Percentiles rank a stretch among this genome's conserved stretches.
phyloP scores from a whole-genome alignment of 1,140 invertebrate species.

The Agraylea sexmaculata region DNA sequence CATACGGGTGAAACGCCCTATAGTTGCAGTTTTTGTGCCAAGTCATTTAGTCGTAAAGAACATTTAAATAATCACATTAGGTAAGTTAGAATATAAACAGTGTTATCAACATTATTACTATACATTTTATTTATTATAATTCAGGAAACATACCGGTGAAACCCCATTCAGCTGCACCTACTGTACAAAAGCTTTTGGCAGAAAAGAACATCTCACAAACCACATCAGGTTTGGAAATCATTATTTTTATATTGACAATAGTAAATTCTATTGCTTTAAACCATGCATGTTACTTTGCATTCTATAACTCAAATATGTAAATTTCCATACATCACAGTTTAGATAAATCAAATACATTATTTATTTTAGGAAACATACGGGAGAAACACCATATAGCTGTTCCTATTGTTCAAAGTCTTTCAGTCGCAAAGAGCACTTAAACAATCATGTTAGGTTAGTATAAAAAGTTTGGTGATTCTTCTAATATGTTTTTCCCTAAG shows the following conservation, averaged over 20 bases:
- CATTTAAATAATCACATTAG: constrained; percentile 59
- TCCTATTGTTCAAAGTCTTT: constrained; percentile 59
- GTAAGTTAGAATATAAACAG: constrained; percentile 3
- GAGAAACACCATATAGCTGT: constrained; percentile 61
- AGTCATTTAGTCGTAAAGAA: constrained; percentile 62
- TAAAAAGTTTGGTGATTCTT: neutral
- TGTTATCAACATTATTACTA: neutral
- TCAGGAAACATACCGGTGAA: constrained; percentile 49
- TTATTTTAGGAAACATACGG: constrained; percentile 49
- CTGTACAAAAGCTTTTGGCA: constrained; percentile 58
- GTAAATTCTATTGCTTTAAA: too few species aligned
- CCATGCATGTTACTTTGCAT: too few species aligned
- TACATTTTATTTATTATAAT: neutral
- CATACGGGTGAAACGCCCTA: constrained; percentile 55
- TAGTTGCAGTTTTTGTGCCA: constrained; percentile 43
- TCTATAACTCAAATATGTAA: too few species aligned
- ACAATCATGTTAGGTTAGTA: constrained; percentile 39
- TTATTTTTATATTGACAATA: too few species aligned
- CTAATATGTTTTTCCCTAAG: too few species aligned
- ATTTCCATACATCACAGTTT: neutral
- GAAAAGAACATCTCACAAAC: constrained; percentile 55
- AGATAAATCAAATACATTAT: constrained; percentile 21
- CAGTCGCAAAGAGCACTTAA: constrained; percentile 54
- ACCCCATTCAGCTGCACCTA: constrained; percentile 53
- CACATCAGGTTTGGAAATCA: constrained; percentile 33